phyloP scores from a whole-genome alignment of 2,888 invertebrate species.

The Euplagia quadripunctaria region DNA sequence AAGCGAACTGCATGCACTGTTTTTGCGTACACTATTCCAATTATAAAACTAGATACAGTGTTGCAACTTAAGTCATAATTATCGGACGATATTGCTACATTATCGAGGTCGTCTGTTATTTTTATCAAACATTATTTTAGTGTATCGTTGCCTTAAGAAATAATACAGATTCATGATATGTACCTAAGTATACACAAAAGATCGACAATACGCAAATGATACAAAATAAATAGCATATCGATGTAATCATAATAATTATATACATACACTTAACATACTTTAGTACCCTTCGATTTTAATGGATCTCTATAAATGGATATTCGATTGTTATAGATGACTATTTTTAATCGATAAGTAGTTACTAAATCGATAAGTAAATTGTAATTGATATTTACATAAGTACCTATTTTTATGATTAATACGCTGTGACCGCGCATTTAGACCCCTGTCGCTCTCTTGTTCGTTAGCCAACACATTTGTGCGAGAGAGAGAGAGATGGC shows the following conservation, averaged over 20 bases:
- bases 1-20: constrained; percentile 21
- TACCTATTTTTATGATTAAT: constrained; percentile 72
- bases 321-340: constrained; percentile 81
- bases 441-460: constrained; percentile 41
- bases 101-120: constrained; percentile 45
- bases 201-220: constrained; percentile 81
- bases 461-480: constrained; percentile 36
- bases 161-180: constrained; percentile 84
- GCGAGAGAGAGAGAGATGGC: constrained; percentile 39
- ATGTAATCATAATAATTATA: constrained; percentile 79
- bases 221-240: constrained; percentile 83
- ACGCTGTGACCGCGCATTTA: constrained; percentile 44
- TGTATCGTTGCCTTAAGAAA: constrained; percentile 71
- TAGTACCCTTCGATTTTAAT: constrained; percentile 86
- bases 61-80: not conserved
- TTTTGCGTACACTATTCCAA: not conserved
- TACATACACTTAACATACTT: constrained; percentile 82
- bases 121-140: constrained; percentile 53
- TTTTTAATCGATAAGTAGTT: constrained; percentile 71
- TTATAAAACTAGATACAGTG: constrained; percentile 8
- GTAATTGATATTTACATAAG: constrained; percentile 83
- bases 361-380: constrained; percentile 71
- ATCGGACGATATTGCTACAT: constrained; percentile 24
- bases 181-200: constrained; percentile 85
- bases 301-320: constrained; percentile 79